Conservation (phyloP, 1,140 invertebrate genomes). For the Zaprionus capensis region DNA sequence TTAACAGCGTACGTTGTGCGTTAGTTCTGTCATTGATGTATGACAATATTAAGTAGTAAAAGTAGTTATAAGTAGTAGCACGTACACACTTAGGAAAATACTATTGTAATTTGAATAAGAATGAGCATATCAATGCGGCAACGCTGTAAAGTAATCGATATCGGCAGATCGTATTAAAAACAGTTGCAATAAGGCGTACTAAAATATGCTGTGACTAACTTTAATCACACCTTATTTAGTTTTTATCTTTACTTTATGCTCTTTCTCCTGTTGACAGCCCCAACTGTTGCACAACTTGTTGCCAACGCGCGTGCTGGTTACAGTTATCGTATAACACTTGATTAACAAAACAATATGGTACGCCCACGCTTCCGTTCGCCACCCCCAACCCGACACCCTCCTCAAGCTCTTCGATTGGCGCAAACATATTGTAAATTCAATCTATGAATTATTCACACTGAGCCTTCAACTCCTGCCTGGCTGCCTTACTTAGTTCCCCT, state of each 20-base stretch:
- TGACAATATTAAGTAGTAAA: too few relatives aligned
- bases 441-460: conserved; percentile 74
- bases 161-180: too few relatives aligned
- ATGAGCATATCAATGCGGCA: too few relatives aligned
- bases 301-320: conserved; percentile 64
- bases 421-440: conserved; percentile 64
- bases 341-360: conserved; percentile 73
- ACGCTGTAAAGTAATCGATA: too few relatives aligned
- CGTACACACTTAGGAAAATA: too few relatives aligned
- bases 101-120: too few relatives aligned
- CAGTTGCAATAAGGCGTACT: too few relatives aligned
- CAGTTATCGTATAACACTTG: conserved; percentile 75
- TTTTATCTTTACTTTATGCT: conserved; percentile 8
- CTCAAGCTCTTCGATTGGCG: neutral
- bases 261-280: conserved; percentile 34
- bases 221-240: neutral
- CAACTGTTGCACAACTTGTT: conserved; percentile 69
- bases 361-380: conserved; percentile 47
- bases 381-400: neutral
- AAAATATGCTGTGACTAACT: neutral
- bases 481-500: neutral
- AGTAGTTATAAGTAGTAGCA: too few relatives aligned
- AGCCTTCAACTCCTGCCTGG: conserved; percentile 48
- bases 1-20: neutral
- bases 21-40: neutral